Conservation (phyloP, 1,140 invertebrate species). For the Dinoponera quadriceps region DNA sequence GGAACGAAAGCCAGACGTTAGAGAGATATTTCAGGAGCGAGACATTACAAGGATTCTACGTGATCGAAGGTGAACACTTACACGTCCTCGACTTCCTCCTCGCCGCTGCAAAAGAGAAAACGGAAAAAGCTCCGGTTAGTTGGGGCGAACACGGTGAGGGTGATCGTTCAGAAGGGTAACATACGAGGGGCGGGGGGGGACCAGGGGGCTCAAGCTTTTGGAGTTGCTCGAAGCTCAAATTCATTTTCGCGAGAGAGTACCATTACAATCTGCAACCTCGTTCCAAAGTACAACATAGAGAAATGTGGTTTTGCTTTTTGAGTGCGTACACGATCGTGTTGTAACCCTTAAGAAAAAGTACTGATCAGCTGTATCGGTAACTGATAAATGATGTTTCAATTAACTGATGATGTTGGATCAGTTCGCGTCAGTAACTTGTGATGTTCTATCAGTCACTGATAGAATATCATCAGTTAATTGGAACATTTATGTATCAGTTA, state of each 20-base stretch:
- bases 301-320: background rate
- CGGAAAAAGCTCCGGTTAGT: constrained; percentile 74
- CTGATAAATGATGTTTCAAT: too few species aligned
- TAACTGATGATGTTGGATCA: too few species aligned
- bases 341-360: too few species aligned
- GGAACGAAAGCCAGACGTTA: constrained; percentile 63
- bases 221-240: too few species aligned
- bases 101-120: constrained; percentile 82
- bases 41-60: constrained; percentile 6
- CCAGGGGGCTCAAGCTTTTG: background rate
- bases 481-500: too few species aligned
- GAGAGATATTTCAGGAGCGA: constrained; percentile 29
- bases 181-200: background rate
- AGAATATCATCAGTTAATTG: too few species aligned
- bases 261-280: too few species aligned
- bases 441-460: too few species aligned
- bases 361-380: too few species aligned
- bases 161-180: constrained; percentile 20
- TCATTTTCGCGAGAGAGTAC: too few species aligned
- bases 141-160: constrained; percentile 21
- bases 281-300: too few species aligned
- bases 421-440: too few species aligned
- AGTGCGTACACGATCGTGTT: background rate
- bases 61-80: constrained; percentile 75
- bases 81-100: constrained; percentile 84